A percentile compares a stretch with the other conserved stretches of the same genome.
phyloP scores from a whole-genome alignment of 1,140 invertebrate genomes.

The Drosophila parvula region DNA sequence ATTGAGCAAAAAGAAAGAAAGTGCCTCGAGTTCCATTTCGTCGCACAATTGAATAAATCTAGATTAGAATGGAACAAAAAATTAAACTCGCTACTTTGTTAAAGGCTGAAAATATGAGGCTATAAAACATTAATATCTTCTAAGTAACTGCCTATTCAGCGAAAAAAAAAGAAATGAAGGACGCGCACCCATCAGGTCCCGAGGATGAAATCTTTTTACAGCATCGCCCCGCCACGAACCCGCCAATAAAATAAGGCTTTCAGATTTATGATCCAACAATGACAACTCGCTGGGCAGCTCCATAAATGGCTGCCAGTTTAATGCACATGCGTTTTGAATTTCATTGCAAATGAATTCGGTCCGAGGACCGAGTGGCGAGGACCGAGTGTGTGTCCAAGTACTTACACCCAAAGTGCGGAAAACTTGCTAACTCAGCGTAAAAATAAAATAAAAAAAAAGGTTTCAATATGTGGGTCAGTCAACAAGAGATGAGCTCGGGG shows the following conservation, averaged over 20 bases:
- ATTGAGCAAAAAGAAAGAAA: too few relatives aligned
- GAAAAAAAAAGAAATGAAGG: conserved; percentile 1
- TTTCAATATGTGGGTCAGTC: conserved; percentile 49
- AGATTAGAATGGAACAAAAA: background rate
- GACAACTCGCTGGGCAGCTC: conserved; percentile 1
- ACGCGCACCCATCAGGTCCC: background rate
- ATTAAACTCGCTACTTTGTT: background rate
- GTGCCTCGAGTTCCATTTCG: background rate
- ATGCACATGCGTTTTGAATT: conserved; percentile 69
- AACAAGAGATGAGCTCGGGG: conserved; percentile 40
- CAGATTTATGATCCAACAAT: conserved; percentile 9
- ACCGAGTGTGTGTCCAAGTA: conserved; percentile 37
- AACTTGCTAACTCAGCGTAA: conserved; percentile 26
- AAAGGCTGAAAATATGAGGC: conserved; percentile 9
- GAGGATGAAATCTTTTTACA: conserved; percentile 16
- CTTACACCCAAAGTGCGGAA: conserved; percentile 33
- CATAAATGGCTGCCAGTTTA: conserved; percentile 58
- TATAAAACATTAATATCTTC: conserved; percentile 12
- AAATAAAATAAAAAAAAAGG: conserved; percentile 12
- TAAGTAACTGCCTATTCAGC: conserved; percentile 19
- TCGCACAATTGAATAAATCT: background rate
- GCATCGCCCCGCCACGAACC: background rate
- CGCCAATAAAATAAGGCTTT: conserved; percentile 19
- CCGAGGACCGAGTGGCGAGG: conserved; percentile 4
- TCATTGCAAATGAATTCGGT: conserved; percentile 62